Evolutionary conservation across 1,140 invertebrate species (phyloP), one percentile per base, ranked within the genome.

Genomic region (Paralvinella palmiformis): DNA sequence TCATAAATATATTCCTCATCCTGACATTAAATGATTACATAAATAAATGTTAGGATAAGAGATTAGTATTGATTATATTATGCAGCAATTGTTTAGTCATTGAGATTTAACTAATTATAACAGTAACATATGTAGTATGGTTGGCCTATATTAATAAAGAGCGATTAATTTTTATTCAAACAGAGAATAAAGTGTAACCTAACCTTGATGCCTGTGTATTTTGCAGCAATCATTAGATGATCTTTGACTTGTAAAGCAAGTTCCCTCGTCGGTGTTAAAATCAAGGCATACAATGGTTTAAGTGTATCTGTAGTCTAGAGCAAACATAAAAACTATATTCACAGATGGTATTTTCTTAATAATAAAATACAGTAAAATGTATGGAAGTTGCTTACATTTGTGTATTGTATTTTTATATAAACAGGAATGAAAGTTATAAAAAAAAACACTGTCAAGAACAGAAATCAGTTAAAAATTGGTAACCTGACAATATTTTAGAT

Each of bases 211-310:
- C 87, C 85, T 35, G 90, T 91, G 78, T 90, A 91, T 79, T 92
- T 92, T 10, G 89, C 86, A n/a, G 87, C 86, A 53, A 86, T 85
- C 35, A 84, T 84, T 20, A 98, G 77, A 82, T 96, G 94, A 73
- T 90, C 86, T 73, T 88, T 90, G 35, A 98, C 89, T 83, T 98
- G 95, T 61, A 97, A 87, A 0, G 94, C 95, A 55, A 98, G 81
- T 79, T 99, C 96, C 78, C 96, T 85, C 0, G 95, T 99, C 4
- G 96, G 96, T 13, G 94, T 94, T 33, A 98, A 74, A 64, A 98
- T 88, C 5, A 98, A 80, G 6, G 90, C 91, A 76, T 88, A 62
- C 55, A 63, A 20, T 24, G 64, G 37, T 59, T 44, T 68, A 50
- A 50, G 44, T 41, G 56, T 62, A 68, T 57, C 44, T 59, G 20